Percentiles rank a stretch among this genome's conserved stretches.
phyloP scores from a whole-genome alignment of 2,797 vertebrate genomes.

The Anguilla anguilla region DNA sequence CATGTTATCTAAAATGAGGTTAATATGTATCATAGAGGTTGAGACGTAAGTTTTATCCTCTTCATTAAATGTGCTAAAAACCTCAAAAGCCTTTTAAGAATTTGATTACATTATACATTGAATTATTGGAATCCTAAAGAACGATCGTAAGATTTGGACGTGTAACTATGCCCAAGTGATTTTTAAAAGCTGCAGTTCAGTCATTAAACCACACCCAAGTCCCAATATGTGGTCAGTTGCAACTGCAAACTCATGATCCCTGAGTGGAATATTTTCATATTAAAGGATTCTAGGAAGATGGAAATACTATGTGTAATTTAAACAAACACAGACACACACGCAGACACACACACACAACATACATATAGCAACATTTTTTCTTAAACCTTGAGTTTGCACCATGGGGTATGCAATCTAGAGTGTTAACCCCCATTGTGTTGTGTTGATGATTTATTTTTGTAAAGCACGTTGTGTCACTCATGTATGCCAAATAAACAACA shows the following conservation, averaged over 20 bases:
- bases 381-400: too few species aligned
- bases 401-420: too few species aligned
- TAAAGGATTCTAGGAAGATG: not conserved
- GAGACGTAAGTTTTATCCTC: not conserved
- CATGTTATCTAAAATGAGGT: not conserved
- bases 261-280: not conserved
- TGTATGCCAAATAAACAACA: not conserved
- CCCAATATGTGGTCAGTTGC: not conserved
- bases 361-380: too few species aligned
- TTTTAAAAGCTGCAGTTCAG: conserved; percentile 37
- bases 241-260: not conserved
- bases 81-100: not conserved
- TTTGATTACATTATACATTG: not conserved
- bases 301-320: too few species aligned
- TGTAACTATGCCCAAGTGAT: conserved; percentile 14
- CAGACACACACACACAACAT: too few species aligned
- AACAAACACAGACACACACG: too few species aligned
- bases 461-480: not conserved
- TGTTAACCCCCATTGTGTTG: too few species aligned
- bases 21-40: not conserved
- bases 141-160: too few species aligned
- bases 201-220: conserved; percentile 3
- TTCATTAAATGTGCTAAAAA: not conserved
- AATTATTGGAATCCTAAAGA: too few species aligned
- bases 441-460: too few species aligned